phyloP scores from a whole-genome alignment of 2,888 invertebrate species.

The Thereva unica region DNA sequence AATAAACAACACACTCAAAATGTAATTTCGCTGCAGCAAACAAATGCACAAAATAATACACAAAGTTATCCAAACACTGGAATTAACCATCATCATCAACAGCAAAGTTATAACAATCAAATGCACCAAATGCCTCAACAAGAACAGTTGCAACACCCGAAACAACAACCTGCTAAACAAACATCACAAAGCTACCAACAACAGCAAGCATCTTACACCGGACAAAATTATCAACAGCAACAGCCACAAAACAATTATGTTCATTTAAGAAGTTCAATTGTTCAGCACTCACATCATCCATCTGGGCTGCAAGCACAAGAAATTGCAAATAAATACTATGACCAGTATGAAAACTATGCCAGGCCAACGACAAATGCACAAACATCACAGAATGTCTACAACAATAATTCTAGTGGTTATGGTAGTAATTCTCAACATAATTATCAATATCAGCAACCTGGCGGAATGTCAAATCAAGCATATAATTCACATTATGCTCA shows the following conservation, averaged over 20 bases:
- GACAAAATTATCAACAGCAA: slow-evolving; percentile 51
- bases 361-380: slow-evolving; percentile 44
- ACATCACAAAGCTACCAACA: slow-evolving; percentile 44
- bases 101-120: slow-evolving; percentile 45
- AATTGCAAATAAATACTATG: slow-evolving; percentile 45
- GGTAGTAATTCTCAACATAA: slow-evolving; percentile 36
- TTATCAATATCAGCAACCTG: slow-evolving; percentile 39
- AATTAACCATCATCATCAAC: slow-evolving; percentile 42
- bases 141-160: slow-evolving; percentile 40
- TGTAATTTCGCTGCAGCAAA: slow-evolving; percentile 40
- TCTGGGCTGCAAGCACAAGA: slow-evolving; percentile 47
- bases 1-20: slow-evolving; percentile 46
- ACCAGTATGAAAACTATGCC: slow-evolving; percentile 51
- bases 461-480: not conserved
- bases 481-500: slow-evolving; percentile 45
- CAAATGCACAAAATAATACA: slow-evolving; percentile 44
- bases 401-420: slow-evolving; percentile 47
- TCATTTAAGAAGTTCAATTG: slow-evolving; percentile 55
- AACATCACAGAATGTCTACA: slow-evolving; percentile 42
- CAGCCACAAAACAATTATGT: slow-evolving; percentile 48
- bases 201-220: slow-evolving; percentile 50
- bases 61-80: slow-evolving; percentile 47
- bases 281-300: slow-evolving; percentile 57
- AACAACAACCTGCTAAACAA: slow-evolving; percentile 25
- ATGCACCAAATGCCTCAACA: slow-evolving; percentile 46